Conservation (phyloP, 1,140 invertebrate species). For the Drosophila orosa region DNA sequence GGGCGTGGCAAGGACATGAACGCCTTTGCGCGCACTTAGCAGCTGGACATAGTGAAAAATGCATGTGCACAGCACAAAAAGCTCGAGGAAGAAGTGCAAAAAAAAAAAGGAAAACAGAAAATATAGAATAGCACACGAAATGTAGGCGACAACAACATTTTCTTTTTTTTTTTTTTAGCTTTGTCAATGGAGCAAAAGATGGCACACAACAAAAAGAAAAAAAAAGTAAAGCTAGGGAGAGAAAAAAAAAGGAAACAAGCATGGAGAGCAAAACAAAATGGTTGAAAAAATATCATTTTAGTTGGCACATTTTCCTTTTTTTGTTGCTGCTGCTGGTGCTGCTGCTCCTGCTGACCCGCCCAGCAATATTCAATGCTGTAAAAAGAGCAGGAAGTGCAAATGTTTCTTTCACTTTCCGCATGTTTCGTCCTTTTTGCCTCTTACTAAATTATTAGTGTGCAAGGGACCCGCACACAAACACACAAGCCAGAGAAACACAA, state of each 20-base stretch:
- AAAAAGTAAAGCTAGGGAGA: not conserved
- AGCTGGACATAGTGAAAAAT: conserved; percentile 63
- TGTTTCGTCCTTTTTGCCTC: conserved; percentile 64
- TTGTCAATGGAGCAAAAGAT: conserved; percentile 63
- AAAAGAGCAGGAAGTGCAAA: conserved; percentile 76
- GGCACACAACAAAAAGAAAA: conserved; percentile 25
- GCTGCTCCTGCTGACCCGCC: conserved; percentile 64
- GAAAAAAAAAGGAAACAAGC: conserved; percentile 1
- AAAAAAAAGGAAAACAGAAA: conserved; percentile 25
- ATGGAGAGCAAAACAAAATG: conserved; percentile 45
- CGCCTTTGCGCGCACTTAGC: conserved; percentile 60
- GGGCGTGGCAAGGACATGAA: conserved; percentile 59
- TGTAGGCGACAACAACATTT: conserved; percentile 66
- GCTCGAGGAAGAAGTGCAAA: conserved; percentile 12
- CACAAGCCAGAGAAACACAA: conserved; percentile 15
- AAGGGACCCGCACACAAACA: conserved; percentile 46
- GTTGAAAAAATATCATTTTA: conserved; percentile 70
- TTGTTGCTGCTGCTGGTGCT: not conserved
- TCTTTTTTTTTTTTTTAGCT: conserved; percentile 39
- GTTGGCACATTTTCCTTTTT: conserved; percentile 65
- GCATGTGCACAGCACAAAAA: conserved; percentile 62
- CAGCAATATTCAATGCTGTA: conserved; percentile 54
- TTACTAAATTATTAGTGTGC: conserved; percentile 78
- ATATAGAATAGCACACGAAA: conserved; percentile 50
- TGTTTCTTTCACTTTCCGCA: conserved; percentile 74